Conservation (phyloP, 2,888 invertebrate species). For the Nomada fucata region DNA sequence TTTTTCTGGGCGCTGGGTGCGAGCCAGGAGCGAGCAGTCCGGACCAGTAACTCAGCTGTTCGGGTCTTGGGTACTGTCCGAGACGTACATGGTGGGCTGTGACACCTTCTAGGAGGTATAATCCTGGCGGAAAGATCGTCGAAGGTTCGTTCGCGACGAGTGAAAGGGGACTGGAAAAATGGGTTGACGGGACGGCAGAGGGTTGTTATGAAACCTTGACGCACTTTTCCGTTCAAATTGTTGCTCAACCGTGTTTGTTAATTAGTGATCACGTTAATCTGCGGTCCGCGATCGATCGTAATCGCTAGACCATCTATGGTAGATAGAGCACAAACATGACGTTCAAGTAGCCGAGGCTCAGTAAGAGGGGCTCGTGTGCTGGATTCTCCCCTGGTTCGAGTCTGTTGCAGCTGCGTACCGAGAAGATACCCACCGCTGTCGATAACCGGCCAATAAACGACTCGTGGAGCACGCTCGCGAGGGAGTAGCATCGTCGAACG, state of each 20-base stretch:
- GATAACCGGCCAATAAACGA: slow-evolving; percentile 36
- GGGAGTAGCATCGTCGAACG: slow-evolving; percentile 1
- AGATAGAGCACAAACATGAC: slow-evolving; percentile 19
- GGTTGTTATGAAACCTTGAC: neutral
- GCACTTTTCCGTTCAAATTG: neutral
- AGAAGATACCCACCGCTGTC: slow-evolving; percentile 17
- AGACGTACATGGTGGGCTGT: no score
- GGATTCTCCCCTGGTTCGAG: neutral
- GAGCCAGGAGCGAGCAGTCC: neutral
- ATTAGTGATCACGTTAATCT: neutral
- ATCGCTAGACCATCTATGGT: neutral
- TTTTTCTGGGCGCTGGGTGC: slow-evolving; percentile 20
- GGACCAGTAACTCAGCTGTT: slow-evolving; percentile 3
- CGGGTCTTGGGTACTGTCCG: neutral
- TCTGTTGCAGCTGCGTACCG: slow-evolving; percentile 52
- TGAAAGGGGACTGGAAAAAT: neutral
- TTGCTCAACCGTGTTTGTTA: neutral
- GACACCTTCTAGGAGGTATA: no score
- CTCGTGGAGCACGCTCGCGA: slow-evolving; percentile 1
- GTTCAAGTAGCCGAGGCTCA: neutral
- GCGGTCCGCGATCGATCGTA: slow-evolving; percentile 1
- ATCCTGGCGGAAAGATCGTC: neutral
- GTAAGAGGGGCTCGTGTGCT: neutral
- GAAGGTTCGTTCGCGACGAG: neutral
- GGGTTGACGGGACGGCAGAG: no score